These are phyloP conservation scores for Battus philenor DNA, from an alignment of 1,140 invertebrate species.

Conservation along the genomic window DNA sequence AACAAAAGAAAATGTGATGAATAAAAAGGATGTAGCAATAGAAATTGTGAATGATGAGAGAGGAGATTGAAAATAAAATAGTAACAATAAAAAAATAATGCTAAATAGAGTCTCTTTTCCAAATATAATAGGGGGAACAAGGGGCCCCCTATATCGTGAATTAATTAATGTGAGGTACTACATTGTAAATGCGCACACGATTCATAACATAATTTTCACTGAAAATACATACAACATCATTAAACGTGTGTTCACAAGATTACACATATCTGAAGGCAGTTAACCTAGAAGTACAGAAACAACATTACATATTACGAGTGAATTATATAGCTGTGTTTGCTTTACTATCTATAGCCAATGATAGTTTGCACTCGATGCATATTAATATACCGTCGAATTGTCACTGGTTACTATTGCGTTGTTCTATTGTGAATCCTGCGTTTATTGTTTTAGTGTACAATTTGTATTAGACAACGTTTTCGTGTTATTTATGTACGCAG, in stretches of 20 bases:
- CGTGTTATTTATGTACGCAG: conserved; percentile 5
- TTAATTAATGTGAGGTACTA: too few species aligned
- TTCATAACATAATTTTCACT: too few species aligned
- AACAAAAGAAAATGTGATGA: too few species aligned
- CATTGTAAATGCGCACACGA: too few species aligned
- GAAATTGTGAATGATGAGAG: too few species aligned
- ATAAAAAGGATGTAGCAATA: too few species aligned
- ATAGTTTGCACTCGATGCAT: conserved; percentile 42
- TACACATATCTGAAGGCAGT: conserved; percentile 12
- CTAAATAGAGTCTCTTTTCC: too few species aligned
- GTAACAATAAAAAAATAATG: too few species aligned
- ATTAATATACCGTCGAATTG: conserved; percentile 28
- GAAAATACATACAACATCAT: too few species aligned
- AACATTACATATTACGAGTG: conserved; percentile 14
- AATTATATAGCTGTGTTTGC: conserved; percentile 24
- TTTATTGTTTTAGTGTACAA: conserved; percentile 1
- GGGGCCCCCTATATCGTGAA: too few species aligned
- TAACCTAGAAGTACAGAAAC: conserved; percentile 1
- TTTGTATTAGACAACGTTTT: neutral
- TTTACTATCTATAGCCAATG: conserved; percentile 17
- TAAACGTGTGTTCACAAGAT: conserved; percentile 1
- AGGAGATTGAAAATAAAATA: too few species aligned
- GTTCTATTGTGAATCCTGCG: neutral
- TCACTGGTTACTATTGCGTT: conserved; percentile 6
- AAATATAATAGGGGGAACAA: too few species aligned